phyloP scores from a whole-genome alignment of 2,888 invertebrate genomes.

The Rhimphoctona megacephalus region DNA sequence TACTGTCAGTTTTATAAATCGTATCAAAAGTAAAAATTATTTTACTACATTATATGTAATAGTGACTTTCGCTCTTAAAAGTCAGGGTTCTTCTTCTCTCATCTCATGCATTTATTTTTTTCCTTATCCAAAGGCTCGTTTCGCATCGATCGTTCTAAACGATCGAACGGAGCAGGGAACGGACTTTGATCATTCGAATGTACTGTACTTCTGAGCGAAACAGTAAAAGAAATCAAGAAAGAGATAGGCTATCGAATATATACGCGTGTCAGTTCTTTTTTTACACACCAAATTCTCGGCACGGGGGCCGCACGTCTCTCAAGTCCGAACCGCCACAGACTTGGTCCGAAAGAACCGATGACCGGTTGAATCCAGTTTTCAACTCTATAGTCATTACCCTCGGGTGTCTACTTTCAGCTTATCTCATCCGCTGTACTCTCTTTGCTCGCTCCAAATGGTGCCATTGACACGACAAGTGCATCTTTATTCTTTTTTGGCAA shows the following conservation, averaged over 20 bases:
- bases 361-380: slow-evolving; percentile 64
- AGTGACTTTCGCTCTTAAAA: slow-evolving; percentile 29
- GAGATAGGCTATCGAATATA: slow-evolving; percentile 8
- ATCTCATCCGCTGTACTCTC: slow-evolving; percentile 40
- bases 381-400: slow-evolving; percentile 33
- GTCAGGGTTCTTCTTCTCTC: not conserved
- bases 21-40: too few species aligned
- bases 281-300: slow-evolving; percentile 49
- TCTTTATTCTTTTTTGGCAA: not conserved
- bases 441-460: slow-evolving; percentile 30
- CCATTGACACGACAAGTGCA: slow-evolving; percentile 51
- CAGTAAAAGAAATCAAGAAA: not conserved
- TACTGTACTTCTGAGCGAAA: not conserved
- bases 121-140: slow-evolving; percentile 13
- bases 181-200: slow-evolving; percentile 55
- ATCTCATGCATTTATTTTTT: slow-evolving; percentile 7
- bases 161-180: slow-evolving; percentile 22
- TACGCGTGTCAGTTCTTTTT: slow-evolving; percentile 32
- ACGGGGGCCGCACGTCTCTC: slow-evolving; percentile 30
- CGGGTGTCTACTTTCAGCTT: slow-evolving; percentile 56
- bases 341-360: slow-evolving; percentile 37
- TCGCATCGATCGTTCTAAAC: slow-evolving; percentile 32
- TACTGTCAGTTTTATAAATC: too few species aligned
- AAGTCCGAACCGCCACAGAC: slow-evolving; percentile 20
- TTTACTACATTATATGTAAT: not conserved